Base-by-base conservation (phyloP, 2,797 vertebrate species). In the Hipposideros larvatus region DNA sequence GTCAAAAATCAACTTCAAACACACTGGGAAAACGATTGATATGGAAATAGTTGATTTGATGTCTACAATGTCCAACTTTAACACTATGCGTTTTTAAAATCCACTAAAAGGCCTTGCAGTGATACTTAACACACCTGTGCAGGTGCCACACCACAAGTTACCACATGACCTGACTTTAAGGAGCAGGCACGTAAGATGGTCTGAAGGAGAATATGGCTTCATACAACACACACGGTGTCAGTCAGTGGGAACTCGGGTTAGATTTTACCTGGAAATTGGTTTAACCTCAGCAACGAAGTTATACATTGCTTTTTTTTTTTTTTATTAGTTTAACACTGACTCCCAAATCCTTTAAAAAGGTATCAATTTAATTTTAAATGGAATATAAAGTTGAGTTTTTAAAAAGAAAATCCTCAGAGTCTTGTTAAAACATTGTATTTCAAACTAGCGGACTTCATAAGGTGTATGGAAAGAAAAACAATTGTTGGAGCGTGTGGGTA, bases 341-440 rank as follows among this genome's bases (percentile, higher is more conserved):
- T 46, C 26, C 65, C 53, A 31, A 10, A 66, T 92, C 80, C 53
- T 82, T 57, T 84, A 57, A 80, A 26, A 28, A 75, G 75, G 7
- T 21, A 55, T 53, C 46, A 22, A 0, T 89, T 93, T 79, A 79
- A 91, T 84, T 70, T 28, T 84, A 91, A 53, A 8, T 53, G 4
- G 84, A 85, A 77, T 66, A 53, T 28, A 46, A 84, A 61, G 21
- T 73, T 90, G 26, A 83, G 22, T 90, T 94, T 66, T 80, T 21
- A 11, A 41, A 57, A 61, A 65, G 16, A 46, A 75, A 96, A 71
- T 80, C 11, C 37, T 68, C 3, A 59, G 31, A 55, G 68, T 92
- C 65, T 89, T 89, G 8, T 85, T 96, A 77, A 94, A 89, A 53
- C 68, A 71, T 11, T 89, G 10, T 78, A 11, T 83, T 66, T 93